A percentile compares a stretch with the other conserved stretches of the same genome.
These are phyloP conservation scores for Gila orcuttii DNA, from an alignment of 2,113 vertebrate species.

Conservation along the genomic window DNA sequence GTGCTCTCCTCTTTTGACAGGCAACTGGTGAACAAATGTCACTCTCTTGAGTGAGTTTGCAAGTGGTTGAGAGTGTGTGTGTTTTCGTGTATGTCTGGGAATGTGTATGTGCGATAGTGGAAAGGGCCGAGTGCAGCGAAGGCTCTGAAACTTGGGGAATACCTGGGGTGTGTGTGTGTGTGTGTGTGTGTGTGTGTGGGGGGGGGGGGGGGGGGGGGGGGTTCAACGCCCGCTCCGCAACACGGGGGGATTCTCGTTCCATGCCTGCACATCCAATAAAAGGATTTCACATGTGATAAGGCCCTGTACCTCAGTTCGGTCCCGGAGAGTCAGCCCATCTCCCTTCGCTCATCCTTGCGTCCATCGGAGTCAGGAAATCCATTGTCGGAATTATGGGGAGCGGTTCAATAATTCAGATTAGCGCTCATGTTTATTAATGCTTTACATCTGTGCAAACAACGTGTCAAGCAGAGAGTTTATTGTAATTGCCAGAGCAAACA, in stretches of 20 bases:
- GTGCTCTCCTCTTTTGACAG: constrained; percentile 40
- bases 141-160: constrained; percentile 68
- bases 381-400: constrained; percentile 95
- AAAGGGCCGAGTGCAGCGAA: background rate
- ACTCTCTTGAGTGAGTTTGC: constrained; percentile 36
- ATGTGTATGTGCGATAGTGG: background rate
- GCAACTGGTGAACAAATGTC: constrained; percentile 56
- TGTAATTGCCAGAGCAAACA: constrained; percentile 99
- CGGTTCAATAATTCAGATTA: constrained; percentile 99
- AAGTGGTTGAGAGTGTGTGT: background rate
- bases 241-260: constrained; percentile 68
- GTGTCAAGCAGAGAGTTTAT: constrained; percentile 99
- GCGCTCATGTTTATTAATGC: constrained; percentile 99
- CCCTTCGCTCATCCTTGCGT: constrained; percentile 45
- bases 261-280: constrained; percentile 86
- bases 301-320: constrained; percentile 79
- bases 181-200: no score
- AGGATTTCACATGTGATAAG: constrained; percentile 89
- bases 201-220: no score
- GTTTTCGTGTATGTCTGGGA: background rate
- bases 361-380: constrained; percentile 74
- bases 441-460: constrained; percentile 99
- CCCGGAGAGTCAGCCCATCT: constrained; percentile 76
- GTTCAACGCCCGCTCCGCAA: no score
- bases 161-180: constrained; percentile 59